Evolutionary conservation across 2,113 vertebrate genomes (phyloP).

Genomic region (Python bivittatus): DNA sequence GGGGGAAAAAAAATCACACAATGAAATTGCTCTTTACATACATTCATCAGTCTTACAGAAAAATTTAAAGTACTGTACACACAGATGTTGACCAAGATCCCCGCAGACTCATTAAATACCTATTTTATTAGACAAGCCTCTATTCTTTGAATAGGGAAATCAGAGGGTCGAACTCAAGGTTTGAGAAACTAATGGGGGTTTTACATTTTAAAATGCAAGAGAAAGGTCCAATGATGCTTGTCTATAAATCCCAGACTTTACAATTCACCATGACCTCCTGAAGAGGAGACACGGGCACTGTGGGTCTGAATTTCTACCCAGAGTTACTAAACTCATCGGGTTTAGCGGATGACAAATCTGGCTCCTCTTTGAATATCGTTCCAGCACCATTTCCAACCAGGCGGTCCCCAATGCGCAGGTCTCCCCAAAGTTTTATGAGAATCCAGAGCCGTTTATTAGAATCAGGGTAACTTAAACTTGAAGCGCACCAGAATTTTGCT

Average conservation of each 20-base stretch:
- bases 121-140: constrained; percentile 48
- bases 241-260: not conserved
- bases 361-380: not conserved
- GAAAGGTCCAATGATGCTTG: not conserved
- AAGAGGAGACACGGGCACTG: constrained; percentile 21
- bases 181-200: constrained; percentile 51
- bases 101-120: constrained; percentile 44
- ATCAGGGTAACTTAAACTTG: not conserved
- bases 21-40: constrained; percentile 71
- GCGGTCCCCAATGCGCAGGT: not conserved
- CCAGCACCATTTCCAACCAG: not conserved
- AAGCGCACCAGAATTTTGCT: constrained; percentile 10
- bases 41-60: constrained; percentile 74
- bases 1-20: constrained; percentile 31
- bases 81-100: constrained; percentile 46
- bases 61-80: constrained; percentile 46
- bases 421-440: not conserved
- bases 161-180: constrained; percentile 42
- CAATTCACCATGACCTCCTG: constrained; percentile 17
- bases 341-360: constrained; percentile 26
- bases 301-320: constrained; percentile 16
- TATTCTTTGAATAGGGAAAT: constrained; percentile 39
- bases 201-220: constrained; percentile 34
- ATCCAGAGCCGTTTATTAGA: not conserved
- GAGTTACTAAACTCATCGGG: not conserved